A percentile compares a stretch with the other conserved stretches of the same genome.
phyloP scores from a whole-genome alignment of 2,888 invertebrate species.

The Caenorhabditis sp. region DNA sequence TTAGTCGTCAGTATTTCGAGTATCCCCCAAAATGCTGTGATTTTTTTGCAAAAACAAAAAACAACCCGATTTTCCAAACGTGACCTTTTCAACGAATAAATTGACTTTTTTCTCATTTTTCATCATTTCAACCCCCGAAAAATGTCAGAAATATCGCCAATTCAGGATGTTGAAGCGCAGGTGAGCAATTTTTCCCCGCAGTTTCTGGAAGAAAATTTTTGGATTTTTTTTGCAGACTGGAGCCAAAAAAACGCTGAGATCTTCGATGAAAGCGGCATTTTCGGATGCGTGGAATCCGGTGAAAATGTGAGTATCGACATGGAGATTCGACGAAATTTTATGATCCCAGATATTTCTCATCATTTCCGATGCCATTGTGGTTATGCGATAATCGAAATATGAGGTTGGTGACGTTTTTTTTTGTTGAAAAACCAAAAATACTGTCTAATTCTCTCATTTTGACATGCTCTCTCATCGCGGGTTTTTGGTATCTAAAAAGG shows the following conservation, averaged over 20 bases:
- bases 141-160: background rate
- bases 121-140: background rate
- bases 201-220: background rate
- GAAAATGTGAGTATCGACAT: conserved; percentile 18
- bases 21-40: too few relatives aligned
- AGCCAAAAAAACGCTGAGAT: background rate
- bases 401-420: too few relatives aligned
- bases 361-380: conserved; percentile 27
- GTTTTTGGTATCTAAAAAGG: too few relatives aligned
- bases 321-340: background rate
- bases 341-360: conserved; percentile 20
- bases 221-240: background rate
- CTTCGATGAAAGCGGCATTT: background rate
- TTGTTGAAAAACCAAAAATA: too few relatives aligned
- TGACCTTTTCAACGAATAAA: background rate
- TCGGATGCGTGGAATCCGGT: conserved; percentile 13
- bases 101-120: background rate
- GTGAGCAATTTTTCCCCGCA: background rate
- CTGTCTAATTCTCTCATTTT: too few relatives aligned
- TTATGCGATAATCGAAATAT: conserved; percentile 29
- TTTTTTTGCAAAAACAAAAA: too few relatives aligned
- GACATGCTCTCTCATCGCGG: too few relatives aligned
- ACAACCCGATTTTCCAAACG: background rate
- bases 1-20: too few relatives aligned
- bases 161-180: background rate